Conservation (phyloP, 2,888 invertebrate species). For the Rotaria magnacalcarata region DNA sequence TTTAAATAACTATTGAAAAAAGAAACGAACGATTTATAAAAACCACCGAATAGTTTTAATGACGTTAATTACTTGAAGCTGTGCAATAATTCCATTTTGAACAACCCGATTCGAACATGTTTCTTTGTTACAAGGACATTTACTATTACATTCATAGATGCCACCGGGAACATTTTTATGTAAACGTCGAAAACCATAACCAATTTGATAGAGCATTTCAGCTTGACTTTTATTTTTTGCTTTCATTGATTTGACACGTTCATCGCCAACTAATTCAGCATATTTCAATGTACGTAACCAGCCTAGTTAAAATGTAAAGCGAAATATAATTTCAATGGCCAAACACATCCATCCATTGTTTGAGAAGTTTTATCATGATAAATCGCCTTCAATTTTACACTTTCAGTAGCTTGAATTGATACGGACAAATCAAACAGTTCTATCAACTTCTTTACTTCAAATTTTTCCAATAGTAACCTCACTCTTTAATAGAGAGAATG, state of each 20-base stretch:
- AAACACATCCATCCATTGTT: too few species aligned
- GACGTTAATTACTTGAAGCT: constrained; percentile 58
- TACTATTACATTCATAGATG: constrained; percentile 87
- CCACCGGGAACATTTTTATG: constrained; percentile 48
- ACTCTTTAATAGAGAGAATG: too few species aligned
- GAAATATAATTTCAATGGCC: too few species aligned
- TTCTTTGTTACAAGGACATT: constrained; percentile 70
- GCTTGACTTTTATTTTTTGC: constrained; percentile 36
- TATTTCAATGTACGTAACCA: constrained; percentile 20
- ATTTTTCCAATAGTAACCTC: too few species aligned
- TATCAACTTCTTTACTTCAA: too few species aligned
- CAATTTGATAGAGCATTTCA: neutral
- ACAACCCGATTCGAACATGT: constrained; percentile 86
- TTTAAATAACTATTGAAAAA: constrained; percentile 74
- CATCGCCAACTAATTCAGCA: constrained; percentile 10
- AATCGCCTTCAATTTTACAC: too few species aligned
- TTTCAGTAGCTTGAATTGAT: too few species aligned
- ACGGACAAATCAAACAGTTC: too few species aligned
- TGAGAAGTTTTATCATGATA: too few species aligned
- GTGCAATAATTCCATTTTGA: constrained; percentile 75
- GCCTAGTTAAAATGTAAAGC: neutral
- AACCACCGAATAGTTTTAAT: neutral
- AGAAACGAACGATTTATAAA: neutral
- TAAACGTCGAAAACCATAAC: neutral
- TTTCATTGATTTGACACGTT: constrained; percentile 35